Percentiles rank a stretch among this genome's conserved stretches.
Conservation (phyloP, 1,140 invertebrate species). For the Hycleus phaleratus region DNA sequence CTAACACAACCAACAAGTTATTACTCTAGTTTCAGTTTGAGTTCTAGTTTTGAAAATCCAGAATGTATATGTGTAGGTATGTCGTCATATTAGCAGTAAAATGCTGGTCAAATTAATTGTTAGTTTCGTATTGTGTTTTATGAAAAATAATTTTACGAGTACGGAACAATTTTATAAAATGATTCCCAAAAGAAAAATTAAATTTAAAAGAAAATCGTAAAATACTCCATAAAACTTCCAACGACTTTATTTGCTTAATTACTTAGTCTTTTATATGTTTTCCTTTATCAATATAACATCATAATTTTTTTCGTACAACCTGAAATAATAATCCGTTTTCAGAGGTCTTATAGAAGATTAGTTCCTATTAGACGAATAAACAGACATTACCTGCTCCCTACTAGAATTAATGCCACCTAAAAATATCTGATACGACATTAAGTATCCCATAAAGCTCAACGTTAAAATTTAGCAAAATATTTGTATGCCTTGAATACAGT, state of each 20-base stretch:
- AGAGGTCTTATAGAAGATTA: conserved; percentile 8
- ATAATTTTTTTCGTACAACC: conserved; percentile 7
- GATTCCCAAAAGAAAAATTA: conserved; percentile 22
- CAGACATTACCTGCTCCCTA: conserved; percentile 11
- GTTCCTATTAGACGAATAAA: conserved; percentile 14
- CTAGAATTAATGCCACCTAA: conserved; percentile 13
- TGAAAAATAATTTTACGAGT: neutral
- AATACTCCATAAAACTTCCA: conserved; percentile 18
- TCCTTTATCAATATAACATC: conserved; percentile 27
- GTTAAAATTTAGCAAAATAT: conserved; percentile 10
- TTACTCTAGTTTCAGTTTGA: no score
- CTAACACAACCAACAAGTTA: no score
- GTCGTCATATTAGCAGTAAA: no score
- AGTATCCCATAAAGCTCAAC: conserved; percentile 6
- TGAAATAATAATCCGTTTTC: conserved; percentile 31
- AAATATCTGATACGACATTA: conserved; percentile 13
- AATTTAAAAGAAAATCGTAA: conserved; percentile 20
- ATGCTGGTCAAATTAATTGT: no score
- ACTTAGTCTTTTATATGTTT: conserved; percentile 32
- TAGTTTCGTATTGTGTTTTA: neutral
- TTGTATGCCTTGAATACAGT: neutral
- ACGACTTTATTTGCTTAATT: conserved; percentile 32
- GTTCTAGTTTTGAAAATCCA: no score
- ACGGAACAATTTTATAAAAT: conserved; percentile 5
- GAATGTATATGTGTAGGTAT: no score